Base-by-base conservation (phyloP, 2,113 vertebrate species). In the Dasyprocta punctata region DNA sequence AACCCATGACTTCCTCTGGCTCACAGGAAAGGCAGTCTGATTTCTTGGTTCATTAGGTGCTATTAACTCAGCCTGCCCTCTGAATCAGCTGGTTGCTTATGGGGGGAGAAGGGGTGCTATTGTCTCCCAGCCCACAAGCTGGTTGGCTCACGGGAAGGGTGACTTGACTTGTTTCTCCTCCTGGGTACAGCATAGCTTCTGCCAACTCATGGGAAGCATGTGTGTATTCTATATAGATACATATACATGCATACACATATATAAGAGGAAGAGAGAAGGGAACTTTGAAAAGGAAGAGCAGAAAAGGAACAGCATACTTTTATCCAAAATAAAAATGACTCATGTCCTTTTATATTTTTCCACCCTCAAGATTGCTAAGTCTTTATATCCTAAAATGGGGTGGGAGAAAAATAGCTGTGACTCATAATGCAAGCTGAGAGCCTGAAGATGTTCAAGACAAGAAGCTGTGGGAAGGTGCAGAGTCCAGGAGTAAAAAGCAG, bases 271-370 rank as follows among this genome's bases (percentile, higher is more conserved):
- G 30, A 54, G 33, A 75, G 16, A 71, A 36, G 49, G 13, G 11
- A 63, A 86, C 67, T 93, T 82, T 86, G n/a, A 89, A 95, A 93
- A 92, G 16, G 47, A 92, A 96, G 90, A n/a, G 86, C 16, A 80
- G 28, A 90, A 97, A 83, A 77, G 75, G 90, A 52, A 69, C 47
- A 93, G 73, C 7, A 88, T 17, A 2, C 11, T 92, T 95, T 20
- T 82, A 78, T 30, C 67, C 80, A 82, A 52, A 88, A 33, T 86
- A 44, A 90, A 95, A 97, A 84, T 54, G 84, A 89, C 47, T 30
- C 24, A 17, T 77, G 44, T 93, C 24, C 20, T 86, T 92, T 89
- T 44, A 22, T 28, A 80, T 63, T 95, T 33, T 94, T 94, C 44
- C 52, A 38, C 4, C 14, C 30, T 92, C 9, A 93, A 7, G 14